These are phyloP conservation scores for Pilophorus perplexus DNA, from an alignment of 2,888 invertebrate genomes.

Conservation along the genomic window DNA sequence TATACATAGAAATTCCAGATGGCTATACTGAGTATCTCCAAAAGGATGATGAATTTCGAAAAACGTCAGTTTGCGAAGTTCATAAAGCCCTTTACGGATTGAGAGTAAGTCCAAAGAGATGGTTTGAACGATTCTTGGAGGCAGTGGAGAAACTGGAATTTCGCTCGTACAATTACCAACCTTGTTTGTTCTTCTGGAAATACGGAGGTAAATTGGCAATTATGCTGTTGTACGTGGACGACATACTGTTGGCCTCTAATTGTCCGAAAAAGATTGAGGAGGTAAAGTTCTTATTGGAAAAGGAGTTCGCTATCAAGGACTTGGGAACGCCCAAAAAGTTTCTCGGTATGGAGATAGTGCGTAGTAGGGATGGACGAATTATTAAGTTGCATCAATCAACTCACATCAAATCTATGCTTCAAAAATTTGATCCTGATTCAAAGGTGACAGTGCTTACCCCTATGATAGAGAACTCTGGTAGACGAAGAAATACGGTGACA, in stretches of 20 bases:
- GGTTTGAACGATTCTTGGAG: background rate
- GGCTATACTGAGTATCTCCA: background rate
- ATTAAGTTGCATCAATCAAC: background rate
- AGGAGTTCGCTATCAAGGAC: background rate
- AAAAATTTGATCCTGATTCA: background rate
- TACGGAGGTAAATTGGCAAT: background rate
- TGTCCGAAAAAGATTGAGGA: background rate
- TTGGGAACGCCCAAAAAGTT: constrained; percentile 1
- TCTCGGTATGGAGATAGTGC: constrained; percentile 2
- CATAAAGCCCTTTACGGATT: constrained; percentile 1
- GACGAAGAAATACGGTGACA: no score
- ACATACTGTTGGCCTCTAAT: background rate
- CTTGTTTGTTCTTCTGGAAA: constrained; percentile 14
- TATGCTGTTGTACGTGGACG: constrained; percentile 4
- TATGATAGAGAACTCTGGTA: no score
- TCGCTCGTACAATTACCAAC: constrained; percentile 14
- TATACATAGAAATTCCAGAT: constrained; percentile 26
- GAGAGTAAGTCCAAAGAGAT: constrained; percentile 18
- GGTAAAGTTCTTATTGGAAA: background rate
- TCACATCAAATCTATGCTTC: background rate
- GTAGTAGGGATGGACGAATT: background rate
- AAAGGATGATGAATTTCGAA: background rate
- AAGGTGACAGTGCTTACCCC: background rate
- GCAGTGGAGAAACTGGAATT: background rate
- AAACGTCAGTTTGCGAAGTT: background rate